Base-by-base conservation (phyloP, 2,888 invertebrate genomes). In the Masnerella sp. region DNA sequence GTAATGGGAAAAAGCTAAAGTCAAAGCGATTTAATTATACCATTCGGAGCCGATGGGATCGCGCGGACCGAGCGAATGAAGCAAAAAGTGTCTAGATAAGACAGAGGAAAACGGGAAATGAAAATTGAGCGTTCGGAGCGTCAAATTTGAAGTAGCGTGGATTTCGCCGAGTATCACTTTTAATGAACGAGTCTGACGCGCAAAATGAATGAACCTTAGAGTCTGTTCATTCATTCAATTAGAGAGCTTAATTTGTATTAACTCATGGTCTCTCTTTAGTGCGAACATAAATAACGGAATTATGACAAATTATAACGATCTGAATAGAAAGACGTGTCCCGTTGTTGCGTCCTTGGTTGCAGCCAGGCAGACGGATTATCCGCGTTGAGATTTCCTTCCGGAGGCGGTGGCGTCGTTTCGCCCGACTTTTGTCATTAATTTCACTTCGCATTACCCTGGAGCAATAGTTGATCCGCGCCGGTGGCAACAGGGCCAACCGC, bases 351-450 rank as follows among this genome's bases (percentile, higher is more conserved):
- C 22, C 36, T 32, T 25, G 18, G 11, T 67, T 70, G 70, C 67
- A 70, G 80, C 78, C 80, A 76, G 79, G 74, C 80, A 75, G 81
- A 80, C 76, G 77, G 80, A 81, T 82, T 80, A 82, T 75, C 67
- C 43, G 51, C 49, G 75, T 74, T 75, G 76, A 79, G 80, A 79
- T 78, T 82, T 80, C 79, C 77, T 80, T 79, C 73, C 75, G 67
- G 62, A 71, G 74, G 74, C 42, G 22, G 38, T 20, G 20, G 30
- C 73, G 72, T 71, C 71, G 70, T 76, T 75, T 45, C 38, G 30
- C 76, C 77, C 79, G 78, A 82, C 79, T 80, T 68, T 73, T 73
- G 68, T 81, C 79, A 82, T 82, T 82, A 82, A 83, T 82, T 81
- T 82, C 80, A 77, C 80, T 80, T 79, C 77, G 77, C 77, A 77